These are phyloP conservation scores for Enteromius paludinosus DNA, from an alignment of 2,797 vertebrate species.

Conservation along the genomic window DNA sequence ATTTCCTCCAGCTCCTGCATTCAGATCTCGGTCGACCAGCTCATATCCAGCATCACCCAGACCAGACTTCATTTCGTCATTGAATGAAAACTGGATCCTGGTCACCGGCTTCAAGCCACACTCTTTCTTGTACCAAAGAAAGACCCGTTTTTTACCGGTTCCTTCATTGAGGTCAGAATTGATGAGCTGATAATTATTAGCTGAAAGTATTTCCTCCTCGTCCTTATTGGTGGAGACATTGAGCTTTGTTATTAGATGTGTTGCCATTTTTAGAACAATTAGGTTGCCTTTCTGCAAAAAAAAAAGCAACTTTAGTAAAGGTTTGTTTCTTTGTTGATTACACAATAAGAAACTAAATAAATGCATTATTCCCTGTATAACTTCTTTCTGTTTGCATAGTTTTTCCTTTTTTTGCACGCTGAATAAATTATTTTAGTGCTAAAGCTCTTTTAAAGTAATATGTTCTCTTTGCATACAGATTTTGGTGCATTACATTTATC, in stretches of 20 bases:
- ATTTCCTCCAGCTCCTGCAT: background rate
- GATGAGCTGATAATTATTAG: background rate
- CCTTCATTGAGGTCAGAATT: conserved; percentile 9
- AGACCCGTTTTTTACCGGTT: background rate
- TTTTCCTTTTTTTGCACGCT: too few relatives aligned
- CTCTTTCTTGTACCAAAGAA: conserved; percentile 28
- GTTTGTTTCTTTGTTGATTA: background rate
- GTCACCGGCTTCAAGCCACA: conserved; percentile 10
- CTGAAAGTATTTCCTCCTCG: conserved; percentile 16
- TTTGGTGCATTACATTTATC: background rate
- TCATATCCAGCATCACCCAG: conserved; percentile 20
- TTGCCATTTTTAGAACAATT: background rate
- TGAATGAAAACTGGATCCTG: conserved; percentile 35
- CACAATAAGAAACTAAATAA: background rate
- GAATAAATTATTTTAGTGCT: background rate
- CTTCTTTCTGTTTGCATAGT: background rate
- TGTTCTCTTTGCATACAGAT: background rate
- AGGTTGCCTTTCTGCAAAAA: background rate
- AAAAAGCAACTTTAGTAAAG: background rate
- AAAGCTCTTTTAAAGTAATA: background rate
- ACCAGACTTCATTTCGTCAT: background rate
- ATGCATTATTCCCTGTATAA: background rate
- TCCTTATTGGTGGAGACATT: background rate
- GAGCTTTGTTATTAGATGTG: conserved; percentile 27
- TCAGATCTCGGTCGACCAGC: conserved; percentile 14